These are phyloP conservation scores for Cydia amplana DNA, from an alignment of 1,140 invertebrate genomes.

Conservation along the genomic window DNA sequence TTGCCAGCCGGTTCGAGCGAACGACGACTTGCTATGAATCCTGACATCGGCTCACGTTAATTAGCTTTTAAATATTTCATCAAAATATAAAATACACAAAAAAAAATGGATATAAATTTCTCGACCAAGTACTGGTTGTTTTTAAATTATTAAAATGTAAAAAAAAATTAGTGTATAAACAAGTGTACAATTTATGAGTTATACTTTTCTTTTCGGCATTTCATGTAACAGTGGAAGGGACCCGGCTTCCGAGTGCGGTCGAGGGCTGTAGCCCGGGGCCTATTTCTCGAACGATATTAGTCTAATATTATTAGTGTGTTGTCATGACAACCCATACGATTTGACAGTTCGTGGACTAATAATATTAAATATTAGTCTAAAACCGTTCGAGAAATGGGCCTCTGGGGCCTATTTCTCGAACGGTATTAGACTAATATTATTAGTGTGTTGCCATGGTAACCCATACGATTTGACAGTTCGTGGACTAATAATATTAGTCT, in stretches of 20 bases:
- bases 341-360: too few relatives aligned
- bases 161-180: conserved; percentile 79
- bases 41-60: conserved; percentile 79
- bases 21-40: conserved; percentile 79
- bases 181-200: conserved; percentile 79
- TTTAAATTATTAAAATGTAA: conserved; percentile 80
- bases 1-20: conserved; percentile 75
- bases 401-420: too few relatives aligned
- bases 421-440: too few relatives aligned
- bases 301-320: too few relatives aligned
- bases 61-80: conserved; percentile 79
- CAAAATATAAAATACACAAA: conserved; percentile 79
- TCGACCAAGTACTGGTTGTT: conserved; percentile 79
- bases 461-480: too few relatives aligned
- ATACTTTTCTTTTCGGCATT: conserved; percentile 79
- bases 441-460: too few relatives aligned
- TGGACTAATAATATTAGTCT: too few relatives aligned
- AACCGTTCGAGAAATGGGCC: too few relatives aligned
- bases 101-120: conserved; percentile 79
- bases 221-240: conserved; percentile 73
- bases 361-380: too few relatives aligned
- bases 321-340: too few relatives aligned
- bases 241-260: conserved; percentile 30
- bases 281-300: too few relatives aligned
- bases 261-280: not conserved